Conservation (phyloP, 2,797 vertebrate genomes). For the Tokudaia muenninki region DNA sequence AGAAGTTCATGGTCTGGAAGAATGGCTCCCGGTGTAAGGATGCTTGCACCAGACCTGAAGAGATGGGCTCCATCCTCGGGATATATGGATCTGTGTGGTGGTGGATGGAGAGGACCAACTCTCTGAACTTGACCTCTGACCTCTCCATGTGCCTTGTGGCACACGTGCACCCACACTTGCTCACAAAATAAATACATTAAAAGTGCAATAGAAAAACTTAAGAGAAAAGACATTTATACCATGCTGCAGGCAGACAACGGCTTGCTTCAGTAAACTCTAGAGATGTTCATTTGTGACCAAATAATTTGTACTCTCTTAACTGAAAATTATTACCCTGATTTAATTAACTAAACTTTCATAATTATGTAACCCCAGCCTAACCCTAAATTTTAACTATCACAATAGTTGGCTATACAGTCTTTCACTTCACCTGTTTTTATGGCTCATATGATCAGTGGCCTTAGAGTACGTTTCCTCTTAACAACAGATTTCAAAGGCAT, state of each 20-base stretch:
- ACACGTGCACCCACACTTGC: not conserved
- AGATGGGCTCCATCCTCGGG: not conserved
- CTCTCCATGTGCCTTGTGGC: not conserved
- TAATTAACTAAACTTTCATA: constrained; percentile 4
- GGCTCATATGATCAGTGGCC: not conserved
- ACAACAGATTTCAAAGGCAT: not conserved
- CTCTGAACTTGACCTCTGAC: not conserved
- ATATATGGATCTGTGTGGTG: too few relatives aligned
- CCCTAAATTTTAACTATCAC: not conserved
- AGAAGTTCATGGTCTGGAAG: not conserved
- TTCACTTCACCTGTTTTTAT: not conserved
- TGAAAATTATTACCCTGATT: not conserved
- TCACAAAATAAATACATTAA: not conserved
- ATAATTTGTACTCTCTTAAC: not conserved
- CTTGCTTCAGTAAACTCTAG: not conserved
- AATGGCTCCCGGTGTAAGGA: not conserved
- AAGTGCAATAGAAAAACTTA: not conserved
- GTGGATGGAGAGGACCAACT: not conserved
- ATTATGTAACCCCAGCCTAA: not conserved
- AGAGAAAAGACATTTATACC: not conserved
- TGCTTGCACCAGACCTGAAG: not conserved
- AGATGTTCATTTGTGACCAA: not conserved
- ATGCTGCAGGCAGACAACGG: not conserved
- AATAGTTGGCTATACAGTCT: not conserved
- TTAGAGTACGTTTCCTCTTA: not conserved